These are phyloP conservation scores for Vanessa tameamea DNA, from an alignment of 1,140 invertebrate genomes.

Conservation along the genomic window DNA sequence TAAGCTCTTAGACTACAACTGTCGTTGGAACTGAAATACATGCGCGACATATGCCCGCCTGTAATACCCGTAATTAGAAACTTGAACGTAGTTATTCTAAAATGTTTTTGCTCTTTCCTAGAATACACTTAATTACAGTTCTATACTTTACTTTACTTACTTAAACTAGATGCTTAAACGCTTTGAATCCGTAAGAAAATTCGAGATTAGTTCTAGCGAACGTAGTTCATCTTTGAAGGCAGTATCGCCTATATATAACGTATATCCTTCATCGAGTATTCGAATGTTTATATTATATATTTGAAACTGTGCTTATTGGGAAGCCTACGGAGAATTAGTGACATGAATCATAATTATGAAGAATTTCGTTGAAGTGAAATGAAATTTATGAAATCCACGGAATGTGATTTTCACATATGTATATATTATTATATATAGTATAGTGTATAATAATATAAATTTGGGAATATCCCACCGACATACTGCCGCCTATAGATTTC, in stretches of 20 bases:
- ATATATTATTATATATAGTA: too few relatives aligned
- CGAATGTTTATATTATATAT: neutral
- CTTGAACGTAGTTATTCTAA: slow-evolving; percentile 15
- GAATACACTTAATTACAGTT: slow-evolving; percentile 23
- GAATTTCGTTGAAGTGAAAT: too few relatives aligned
- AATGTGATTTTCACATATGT: too few relatives aligned
- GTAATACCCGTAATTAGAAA: slow-evolving; percentile 47
- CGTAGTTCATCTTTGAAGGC: too few relatives aligned
- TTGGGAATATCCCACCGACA: too few relatives aligned
- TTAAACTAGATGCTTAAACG: neutral
- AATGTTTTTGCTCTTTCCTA: slow-evolving; percentile 17
- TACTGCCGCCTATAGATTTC: too few relatives aligned
- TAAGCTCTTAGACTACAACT: slow-evolving; percentile 20
- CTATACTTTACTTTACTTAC: neutral
- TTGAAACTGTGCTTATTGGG: neutral
- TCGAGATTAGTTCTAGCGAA: neutral
- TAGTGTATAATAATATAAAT: too few relatives aligned
- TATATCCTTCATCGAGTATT: too few relatives aligned
- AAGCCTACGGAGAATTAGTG: too few relatives aligned
- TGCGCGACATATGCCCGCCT: slow-evolving; percentile 42
- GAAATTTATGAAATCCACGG: too few relatives aligned
- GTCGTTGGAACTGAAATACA: slow-evolving; percentile 17
- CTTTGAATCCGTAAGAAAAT: neutral
- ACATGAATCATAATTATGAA: too few relatives aligned
- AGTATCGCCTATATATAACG: too few relatives aligned